These are phyloP conservation scores for Pseudochirops cupreus DNA, from an alignment of 2,797 vertebrate species.

Conservation along the genomic window DNA sequence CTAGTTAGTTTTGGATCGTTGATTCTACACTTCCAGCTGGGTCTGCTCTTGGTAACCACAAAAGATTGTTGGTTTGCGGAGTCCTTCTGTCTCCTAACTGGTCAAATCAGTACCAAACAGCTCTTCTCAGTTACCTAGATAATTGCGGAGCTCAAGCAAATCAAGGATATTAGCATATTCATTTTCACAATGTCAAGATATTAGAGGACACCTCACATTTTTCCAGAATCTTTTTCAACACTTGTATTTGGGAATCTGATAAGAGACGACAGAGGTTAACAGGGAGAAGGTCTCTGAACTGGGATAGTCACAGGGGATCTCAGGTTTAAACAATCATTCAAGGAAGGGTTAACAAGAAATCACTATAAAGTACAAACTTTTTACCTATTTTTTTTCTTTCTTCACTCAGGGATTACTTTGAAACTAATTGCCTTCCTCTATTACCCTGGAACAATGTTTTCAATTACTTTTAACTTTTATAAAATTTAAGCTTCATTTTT, in stretches of 20 bases:
- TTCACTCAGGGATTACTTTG: background rate
- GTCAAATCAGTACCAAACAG: too few species aligned
- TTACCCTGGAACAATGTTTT: too few species aligned
- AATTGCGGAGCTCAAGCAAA: background rate
- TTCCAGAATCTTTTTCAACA: background rate
- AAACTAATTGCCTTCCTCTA: too few species aligned
- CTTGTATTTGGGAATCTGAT: background rate
- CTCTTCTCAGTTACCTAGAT: background rate
- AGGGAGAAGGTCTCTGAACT: background rate
- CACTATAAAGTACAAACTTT: background rate
- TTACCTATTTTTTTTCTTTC: background rate
- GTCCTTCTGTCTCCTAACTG: too few species aligned
- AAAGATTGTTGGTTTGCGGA: too few species aligned
- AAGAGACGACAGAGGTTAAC: background rate
- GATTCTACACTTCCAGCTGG: too few species aligned
- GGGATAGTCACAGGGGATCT: background rate
- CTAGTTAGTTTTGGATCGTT: too few species aligned
- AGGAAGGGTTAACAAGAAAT: background rate
- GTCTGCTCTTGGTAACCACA: too few species aligned
- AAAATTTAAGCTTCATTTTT: too few species aligned
- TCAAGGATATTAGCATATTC: background rate
- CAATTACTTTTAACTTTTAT: too few species aligned
- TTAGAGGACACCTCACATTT: background rate
- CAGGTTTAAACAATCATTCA: background rate
- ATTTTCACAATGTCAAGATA: too few species aligned